Conservation (phyloP, 2,888 invertebrate species). For the Trachelus tabidus region DNA sequence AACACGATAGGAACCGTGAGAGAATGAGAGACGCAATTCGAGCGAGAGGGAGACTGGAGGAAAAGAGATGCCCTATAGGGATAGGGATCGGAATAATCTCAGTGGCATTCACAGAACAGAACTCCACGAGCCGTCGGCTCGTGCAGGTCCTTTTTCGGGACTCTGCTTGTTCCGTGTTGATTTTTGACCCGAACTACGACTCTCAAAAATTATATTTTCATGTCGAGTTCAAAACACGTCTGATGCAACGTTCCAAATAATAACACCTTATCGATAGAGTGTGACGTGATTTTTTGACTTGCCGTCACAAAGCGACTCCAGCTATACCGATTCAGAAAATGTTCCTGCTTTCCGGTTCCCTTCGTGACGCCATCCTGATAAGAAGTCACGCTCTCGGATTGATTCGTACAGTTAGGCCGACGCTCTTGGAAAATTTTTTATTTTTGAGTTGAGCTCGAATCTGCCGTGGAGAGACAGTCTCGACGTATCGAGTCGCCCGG, state of each 20-base stretch:
- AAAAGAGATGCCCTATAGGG: slow-evolving; percentile 49
- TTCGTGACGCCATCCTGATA: no score
- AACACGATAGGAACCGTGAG: slow-evolving; percentile 26
- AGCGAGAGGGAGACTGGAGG: slow-evolving; percentile 42
- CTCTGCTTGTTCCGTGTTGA: background rate
- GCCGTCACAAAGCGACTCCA: no score
- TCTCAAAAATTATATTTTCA: background rate
- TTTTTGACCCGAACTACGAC: background rate
- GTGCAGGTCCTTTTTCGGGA: slow-evolving; percentile 46
- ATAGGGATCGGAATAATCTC: slow-evolving; percentile 61
- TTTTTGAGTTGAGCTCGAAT: no score
- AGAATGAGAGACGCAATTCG: slow-evolving; percentile 31
- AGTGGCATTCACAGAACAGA: slow-evolving; percentile 57
- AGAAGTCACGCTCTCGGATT: no score
- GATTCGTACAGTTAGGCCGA: no score
- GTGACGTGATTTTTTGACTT: no score
- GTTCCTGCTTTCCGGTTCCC: no score
- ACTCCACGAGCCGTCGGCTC: slow-evolving; percentile 60
- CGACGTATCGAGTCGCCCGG: no score
- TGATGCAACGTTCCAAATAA: background rate
- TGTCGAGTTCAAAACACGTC: background rate
- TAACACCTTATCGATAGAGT: background rate
- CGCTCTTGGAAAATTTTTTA: no score
- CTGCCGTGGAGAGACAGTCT: no score
- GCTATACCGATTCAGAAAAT: no score